Base-by-base conservation (phyloP, 92 coral and sea anemone species). In the Montipora capitata region DNA sequence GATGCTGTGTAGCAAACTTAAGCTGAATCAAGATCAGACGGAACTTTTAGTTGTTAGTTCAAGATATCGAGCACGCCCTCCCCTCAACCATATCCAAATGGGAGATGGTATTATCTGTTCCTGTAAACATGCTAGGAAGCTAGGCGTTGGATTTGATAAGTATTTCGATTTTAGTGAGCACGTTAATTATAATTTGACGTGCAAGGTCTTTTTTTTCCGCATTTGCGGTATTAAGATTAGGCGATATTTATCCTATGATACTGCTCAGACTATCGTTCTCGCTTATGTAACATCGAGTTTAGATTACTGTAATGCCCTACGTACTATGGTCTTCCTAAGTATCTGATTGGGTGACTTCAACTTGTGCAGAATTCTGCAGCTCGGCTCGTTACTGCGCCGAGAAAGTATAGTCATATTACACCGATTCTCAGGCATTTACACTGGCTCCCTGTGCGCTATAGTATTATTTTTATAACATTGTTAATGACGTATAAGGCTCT, bases 41-140 rank as follows among this genome's bases (percentile, higher is more conserved):
- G 27, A 72, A 72, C 77, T 72, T 41, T 72, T 72, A 43, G 77
- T 27, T 74, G 51, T 51, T 12, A 74, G 78, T 74, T 74, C 78
- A 13, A 72, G 35, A 74, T 4, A 74, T 45, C 78, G 12, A 44
- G 15, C 78, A 74, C 52, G 52, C 10, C 52, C 78, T 0, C 40
- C 68, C 57, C 68, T 77, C 17, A 13, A 56, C 81, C 38, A 17
- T 18, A 71, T 71, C 52, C 15, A 41, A 38, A 27, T 71, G 5
- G 12, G 76, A 27, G 76, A 40, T 71, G 49, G 39, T 38, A n/a
- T 71, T 7, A 71, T 71, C 52, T 35, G 20, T 11, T 20, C 52
- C 5, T 10, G 76, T 71, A 15, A 71, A 71, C 48, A 38, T 41
- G 76, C 49, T 38, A 71, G 20, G 76, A 71, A 71, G 12, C 76